phyloP scores from a whole-genome alignment of 2,888 invertebrate species.

The Hirtodrosophila duncani region DNA sequence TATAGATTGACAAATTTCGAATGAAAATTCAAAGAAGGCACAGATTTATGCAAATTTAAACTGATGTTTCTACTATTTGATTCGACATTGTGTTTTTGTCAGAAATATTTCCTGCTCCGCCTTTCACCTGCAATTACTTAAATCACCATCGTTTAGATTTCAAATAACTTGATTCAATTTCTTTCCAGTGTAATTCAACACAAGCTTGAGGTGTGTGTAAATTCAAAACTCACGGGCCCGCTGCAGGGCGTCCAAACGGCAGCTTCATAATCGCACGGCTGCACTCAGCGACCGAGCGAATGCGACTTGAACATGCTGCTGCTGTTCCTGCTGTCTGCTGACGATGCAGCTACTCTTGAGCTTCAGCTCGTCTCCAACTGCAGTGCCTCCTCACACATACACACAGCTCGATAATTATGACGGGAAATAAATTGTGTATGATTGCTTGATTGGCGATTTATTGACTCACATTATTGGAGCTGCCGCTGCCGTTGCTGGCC shows the following conservation, averaged over 20 bases:
- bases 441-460: constrained; percentile 77
- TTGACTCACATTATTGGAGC: constrained; percentile 73
- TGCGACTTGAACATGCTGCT: too few species aligned
- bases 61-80: too few species aligned
- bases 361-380: constrained; percentile 24
- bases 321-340: too few species aligned
- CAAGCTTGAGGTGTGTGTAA: constrained; percentile 3
- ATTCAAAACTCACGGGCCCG: constrained; percentile 47
- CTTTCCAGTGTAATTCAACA: not conserved
- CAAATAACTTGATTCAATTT: too few species aligned
- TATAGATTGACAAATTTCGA: too few species aligned
- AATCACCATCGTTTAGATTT: too few species aligned
- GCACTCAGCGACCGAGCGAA: constrained; percentile 18
- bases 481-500: constrained; percentile 39
- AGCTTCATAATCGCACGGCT: constrained; percentile 72
- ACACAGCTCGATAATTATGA: constrained; percentile 73
- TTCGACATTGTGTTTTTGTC: too few species aligned
- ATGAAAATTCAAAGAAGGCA: too few species aligned
- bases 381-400: constrained; percentile 15
- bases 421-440: constrained; percentile 77
- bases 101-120: too few species aligned
- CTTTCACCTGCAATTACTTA: too few species aligned
- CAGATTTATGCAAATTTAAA: too few species aligned
- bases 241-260: constrained; percentile 68
- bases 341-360: constrained; percentile 3